Conservation (phyloP, 2,797 vertebrate genomes). For the Rhynchonycteris naso region DNA sequence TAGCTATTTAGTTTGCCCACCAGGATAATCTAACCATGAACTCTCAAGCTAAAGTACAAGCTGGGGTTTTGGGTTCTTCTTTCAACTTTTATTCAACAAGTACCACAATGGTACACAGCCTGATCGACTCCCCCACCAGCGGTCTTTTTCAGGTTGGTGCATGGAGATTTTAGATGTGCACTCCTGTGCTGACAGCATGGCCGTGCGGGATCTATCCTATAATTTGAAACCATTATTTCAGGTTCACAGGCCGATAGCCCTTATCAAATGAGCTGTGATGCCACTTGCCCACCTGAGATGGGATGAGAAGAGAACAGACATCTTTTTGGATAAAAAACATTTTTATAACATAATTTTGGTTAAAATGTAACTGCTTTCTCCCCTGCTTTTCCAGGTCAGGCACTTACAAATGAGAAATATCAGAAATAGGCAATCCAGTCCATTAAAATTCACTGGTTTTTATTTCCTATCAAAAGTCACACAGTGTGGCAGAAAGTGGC, state of each 20-base stretch:
- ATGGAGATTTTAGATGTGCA: neutral
- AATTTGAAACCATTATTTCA: neutral
- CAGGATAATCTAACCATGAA: neutral
- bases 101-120: neutral
- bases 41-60: neutral
- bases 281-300: neutral
- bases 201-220: neutral
- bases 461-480: conserved; percentile 38
- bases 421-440: neutral
- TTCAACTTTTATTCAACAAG: conserved; percentile 71
- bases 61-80: neutral
- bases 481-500: neutral
- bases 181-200: neutral
- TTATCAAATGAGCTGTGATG: neutral
- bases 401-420: conserved; percentile 68
- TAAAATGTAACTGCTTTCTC: conserved; percentile 37
- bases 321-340: conserved; percentile 18
- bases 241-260: neutral
- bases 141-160: neutral
- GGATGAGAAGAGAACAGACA: neutral
- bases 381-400: conserved; percentile 42
- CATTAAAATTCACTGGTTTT: conserved; percentile 14
- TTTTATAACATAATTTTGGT: conserved; percentile 49
- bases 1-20: neutral
- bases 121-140: neutral